A percentile compares a stretch with the other conserved stretches of the same genome.
phyloP scores from a whole-genome alignment of 2,888 invertebrate genomes.

The Troides oblongomaculatus region DNA sequence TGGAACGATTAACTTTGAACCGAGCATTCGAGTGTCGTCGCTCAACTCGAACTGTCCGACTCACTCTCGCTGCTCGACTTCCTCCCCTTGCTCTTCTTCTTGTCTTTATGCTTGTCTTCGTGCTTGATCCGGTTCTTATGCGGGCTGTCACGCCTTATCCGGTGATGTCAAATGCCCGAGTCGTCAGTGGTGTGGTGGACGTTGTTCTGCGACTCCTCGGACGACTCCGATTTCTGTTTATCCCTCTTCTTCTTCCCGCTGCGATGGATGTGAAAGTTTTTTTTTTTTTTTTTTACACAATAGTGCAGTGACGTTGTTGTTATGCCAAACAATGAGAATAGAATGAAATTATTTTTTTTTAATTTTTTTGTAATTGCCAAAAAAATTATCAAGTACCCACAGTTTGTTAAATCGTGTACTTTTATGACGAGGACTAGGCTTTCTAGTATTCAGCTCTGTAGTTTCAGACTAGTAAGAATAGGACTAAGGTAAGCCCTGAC shows the following conservation, averaged over 20 bases:
- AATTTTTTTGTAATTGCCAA: too few relatives aligned
- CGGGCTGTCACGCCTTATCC: slow-evolving; percentile 66
- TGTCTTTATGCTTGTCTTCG: slow-evolving; percentile 47
- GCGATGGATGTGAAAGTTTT: too few relatives aligned
- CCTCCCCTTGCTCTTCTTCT: slow-evolving; percentile 56
- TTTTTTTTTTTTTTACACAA: too few relatives aligned
- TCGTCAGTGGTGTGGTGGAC: slow-evolving; percentile 73
- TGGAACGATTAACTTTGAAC: slow-evolving; percentile 16
- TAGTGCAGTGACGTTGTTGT: too few relatives aligned
- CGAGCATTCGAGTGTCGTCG: slow-evolving; percentile 14
- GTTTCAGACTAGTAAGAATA: too few relatives aligned
- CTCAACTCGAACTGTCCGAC: slow-evolving; percentile 68
- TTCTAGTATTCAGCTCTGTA: too few relatives aligned
- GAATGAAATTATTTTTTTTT: too few relatives aligned
- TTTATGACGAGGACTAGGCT: too few relatives aligned
- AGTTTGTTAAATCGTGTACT: too few relatives aligned
- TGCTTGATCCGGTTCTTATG: slow-evolving; percentile 50
- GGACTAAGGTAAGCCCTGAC: too few relatives aligned
- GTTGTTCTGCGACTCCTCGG: slow-evolving; percentile 68
- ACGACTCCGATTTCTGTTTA: slow-evolving; percentile 67
- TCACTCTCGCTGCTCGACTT: slow-evolving; percentile 56
- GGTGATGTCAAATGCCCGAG: slow-evolving; percentile 77
- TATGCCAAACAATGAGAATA: too few relatives aligned
- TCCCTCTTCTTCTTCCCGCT: slow-evolving; percentile 65
- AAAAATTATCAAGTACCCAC: too few relatives aligned